Conservation (phyloP, 2,113 vertebrate species). For the Dasyurus viverrinus region DNA sequence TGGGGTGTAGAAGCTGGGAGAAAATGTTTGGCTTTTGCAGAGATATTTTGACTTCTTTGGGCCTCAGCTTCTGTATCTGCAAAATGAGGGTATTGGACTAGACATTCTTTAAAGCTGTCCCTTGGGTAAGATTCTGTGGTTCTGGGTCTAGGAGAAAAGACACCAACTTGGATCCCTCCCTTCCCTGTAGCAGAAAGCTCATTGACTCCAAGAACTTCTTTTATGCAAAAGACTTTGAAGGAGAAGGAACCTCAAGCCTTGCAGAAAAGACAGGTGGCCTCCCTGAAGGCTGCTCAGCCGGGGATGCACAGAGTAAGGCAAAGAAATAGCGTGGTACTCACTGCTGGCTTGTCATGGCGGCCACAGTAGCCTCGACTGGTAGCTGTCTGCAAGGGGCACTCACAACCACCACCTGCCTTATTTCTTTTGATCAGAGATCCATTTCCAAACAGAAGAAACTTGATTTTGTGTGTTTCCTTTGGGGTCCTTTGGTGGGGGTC, state of each 20-base stretch:
- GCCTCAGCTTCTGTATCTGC: neutral
- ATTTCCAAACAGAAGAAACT: neutral
- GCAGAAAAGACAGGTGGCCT: neutral
- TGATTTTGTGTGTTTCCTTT: neutral
- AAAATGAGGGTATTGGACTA: neutral
- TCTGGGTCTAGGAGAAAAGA: slow-evolving; percentile 8
- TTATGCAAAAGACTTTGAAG: neutral
- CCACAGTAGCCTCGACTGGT: neutral
- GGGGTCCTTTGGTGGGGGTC: neutral
- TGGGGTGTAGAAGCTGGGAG: neutral
- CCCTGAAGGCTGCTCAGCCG: neutral
- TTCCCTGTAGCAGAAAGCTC: neutral
- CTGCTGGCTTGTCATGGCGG: neutral
- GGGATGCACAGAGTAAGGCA: neutral
- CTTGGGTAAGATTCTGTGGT: neutral
- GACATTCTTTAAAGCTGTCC: neutral
- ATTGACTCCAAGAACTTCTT: neutral
- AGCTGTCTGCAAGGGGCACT: neutral
- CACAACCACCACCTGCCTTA: neutral
- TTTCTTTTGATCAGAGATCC: neutral
- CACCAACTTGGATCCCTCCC: neutral
- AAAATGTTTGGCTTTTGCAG: neutral
- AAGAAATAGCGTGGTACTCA: neutral
- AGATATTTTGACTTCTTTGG: neutral
- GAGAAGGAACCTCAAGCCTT: neutral